These are phyloP conservation scores for Dicerorhinus sumatrensis DNA, from an alignment of 2,113 vertebrate genomes.

Conservation along the genomic window DNA sequence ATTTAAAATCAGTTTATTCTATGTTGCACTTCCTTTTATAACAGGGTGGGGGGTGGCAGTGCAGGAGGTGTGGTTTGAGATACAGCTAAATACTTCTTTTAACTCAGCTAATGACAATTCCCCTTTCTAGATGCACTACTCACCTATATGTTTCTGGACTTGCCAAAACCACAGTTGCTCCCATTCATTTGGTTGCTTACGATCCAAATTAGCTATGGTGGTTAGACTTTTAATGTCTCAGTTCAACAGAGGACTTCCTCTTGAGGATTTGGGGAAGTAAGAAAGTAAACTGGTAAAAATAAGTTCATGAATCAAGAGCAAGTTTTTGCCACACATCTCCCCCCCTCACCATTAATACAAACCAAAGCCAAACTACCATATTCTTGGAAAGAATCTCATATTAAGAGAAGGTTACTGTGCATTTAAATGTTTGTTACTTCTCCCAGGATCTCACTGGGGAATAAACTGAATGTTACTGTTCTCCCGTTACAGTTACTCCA, in stretches of 20 bases:
- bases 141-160: neutral
- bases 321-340: neutral
- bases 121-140: neutral
- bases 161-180: neutral
- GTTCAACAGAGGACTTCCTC: neutral
- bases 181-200: neutral
- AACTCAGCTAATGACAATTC: neutral
- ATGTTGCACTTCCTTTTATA: constrained; percentile 24
- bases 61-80: neutral
- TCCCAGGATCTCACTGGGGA: neutral
- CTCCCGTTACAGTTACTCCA: neutral
- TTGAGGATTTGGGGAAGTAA: constrained; percentile 25
- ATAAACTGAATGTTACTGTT: neutral
- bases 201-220: neutral
- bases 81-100: neutral
- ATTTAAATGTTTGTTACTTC: constrained; percentile 12
- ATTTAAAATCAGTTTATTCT: constrained; percentile 31
- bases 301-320: neutral
- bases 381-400: neutral
- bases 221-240: neutral
- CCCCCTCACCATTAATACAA: neutral
- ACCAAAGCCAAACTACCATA: neutral
- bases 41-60: too few relatives aligned
- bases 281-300: constrained; percentile 38
- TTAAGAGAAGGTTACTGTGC: neutral